A percentile compares a stretch with the other conserved stretches of the same genome.
These are phyloP conservation scores for Cheilosia impressa DNA, from an alignment of 2,888 invertebrate species.

Conservation along the genomic window DNA sequence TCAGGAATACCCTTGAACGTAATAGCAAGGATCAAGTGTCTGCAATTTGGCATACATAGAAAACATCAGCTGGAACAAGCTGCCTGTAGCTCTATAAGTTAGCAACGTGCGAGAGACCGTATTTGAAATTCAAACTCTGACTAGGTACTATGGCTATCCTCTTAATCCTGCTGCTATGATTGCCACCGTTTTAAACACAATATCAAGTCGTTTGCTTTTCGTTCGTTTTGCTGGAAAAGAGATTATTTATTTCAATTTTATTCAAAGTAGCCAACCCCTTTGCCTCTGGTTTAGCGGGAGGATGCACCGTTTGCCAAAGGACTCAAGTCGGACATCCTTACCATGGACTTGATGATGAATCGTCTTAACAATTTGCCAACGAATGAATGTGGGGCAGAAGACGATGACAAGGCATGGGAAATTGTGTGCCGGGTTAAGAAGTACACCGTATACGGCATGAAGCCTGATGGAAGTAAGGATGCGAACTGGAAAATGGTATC, in stretches of 20 bases:
- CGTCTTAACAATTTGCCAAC: constrained; percentile 60
- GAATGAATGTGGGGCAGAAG: constrained; percentile 32
- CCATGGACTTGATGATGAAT: constrained; percentile 61
- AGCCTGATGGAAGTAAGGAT: constrained; percentile 30
- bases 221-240: constrained; percentile 8
- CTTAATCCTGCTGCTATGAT: constrained; percentile 56
- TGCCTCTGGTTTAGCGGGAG: constrained; percentile 1
- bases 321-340: constrained; percentile 44
- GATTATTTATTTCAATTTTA: constrained; percentile 64
- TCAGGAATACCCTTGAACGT: constrained; percentile 50
- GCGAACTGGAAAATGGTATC: constrained; percentile 36
- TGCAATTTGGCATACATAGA: constrained; percentile 60
- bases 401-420: constrained; percentile 31
- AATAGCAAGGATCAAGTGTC: constrained; percentile 64
- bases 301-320: constrained; percentile 40
- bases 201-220: constrained; percentile 27
- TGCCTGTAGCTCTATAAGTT: constrained; percentile 33
- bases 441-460: neutral
- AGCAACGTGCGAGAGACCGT: constrained; percentile 25
- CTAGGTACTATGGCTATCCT: constrained; percentile 19
- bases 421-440: constrained; percentile 17
- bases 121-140: constrained; percentile 47
- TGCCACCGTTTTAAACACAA: constrained; percentile 71
- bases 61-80: constrained; percentile 18
- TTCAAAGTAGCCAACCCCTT: constrained; percentile 52